Conservation (phyloP, 53 echinoderm and acorn worm species). For the Astropecten irregularis region DNA sequence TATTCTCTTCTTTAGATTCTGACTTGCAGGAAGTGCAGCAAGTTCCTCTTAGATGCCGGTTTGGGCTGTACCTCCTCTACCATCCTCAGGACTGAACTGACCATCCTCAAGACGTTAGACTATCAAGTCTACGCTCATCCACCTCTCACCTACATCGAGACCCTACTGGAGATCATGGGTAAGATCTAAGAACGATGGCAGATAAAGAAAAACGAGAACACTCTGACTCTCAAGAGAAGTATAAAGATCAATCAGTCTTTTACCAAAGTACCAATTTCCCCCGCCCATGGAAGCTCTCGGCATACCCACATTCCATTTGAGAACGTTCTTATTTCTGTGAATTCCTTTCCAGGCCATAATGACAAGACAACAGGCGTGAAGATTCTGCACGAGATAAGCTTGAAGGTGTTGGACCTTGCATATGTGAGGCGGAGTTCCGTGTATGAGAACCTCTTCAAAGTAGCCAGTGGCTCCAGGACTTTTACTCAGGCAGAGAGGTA, state of each 20-base stretch:
- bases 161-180: slow-evolving; percentile 87
- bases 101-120: slow-evolving; percentile 72
- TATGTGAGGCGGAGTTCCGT: slow-evolving; percentile 64
- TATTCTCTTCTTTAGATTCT: slow-evolving; percentile 58
- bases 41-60: slow-evolving; percentile 65
- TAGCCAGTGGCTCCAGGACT: slow-evolving; percentile 52
- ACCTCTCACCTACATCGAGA: slow-evolving; percentile 75
- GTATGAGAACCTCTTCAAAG: slow-evolving; percentile 65
- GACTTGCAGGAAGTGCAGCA: slow-evolving; percentile 66
- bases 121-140: slow-evolving; percentile 56
- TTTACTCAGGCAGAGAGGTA: slow-evolving; percentile 47
- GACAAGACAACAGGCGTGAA: slow-evolving; percentile 53
- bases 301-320: too few species aligned
- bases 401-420: slow-evolving; percentile 76
- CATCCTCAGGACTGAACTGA: slow-evolving; percentile 65
- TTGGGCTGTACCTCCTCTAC: slow-evolving; percentile 53
- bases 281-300: too few species aligned
- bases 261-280: too few species aligned
- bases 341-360: slow-evolving; percentile 72
- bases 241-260: too few species aligned
- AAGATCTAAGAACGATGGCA: too few species aligned
- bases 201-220: too few species aligned
- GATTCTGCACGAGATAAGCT: slow-evolving; percentile 66
- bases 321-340: too few species aligned
- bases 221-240: too few species aligned